A percentile compares a stretch with the other conserved stretches of the same genome.
phyloP scores from a whole-genome alignment of 2,888 invertebrate genomes.

The Torymus texanus region DNA sequence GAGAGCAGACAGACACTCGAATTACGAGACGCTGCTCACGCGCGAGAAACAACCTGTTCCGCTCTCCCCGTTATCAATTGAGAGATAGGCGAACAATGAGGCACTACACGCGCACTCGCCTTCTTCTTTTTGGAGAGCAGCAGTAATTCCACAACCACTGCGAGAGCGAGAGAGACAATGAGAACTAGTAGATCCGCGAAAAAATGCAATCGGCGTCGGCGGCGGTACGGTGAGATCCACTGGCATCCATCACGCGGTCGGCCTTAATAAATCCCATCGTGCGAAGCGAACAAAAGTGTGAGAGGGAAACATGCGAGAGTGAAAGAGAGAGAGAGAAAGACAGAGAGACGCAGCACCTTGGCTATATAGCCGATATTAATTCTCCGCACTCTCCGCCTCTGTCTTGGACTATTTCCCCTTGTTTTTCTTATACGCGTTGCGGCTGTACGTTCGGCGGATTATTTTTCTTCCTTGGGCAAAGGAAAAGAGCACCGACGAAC shows the following conservation, averaged over 20 bases:
- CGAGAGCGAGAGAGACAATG: slow-evolving; percentile 13
- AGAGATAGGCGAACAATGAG: slow-evolving; percentile 1
- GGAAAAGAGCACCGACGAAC: neutral
- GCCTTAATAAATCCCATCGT: slow-evolving; percentile 50
- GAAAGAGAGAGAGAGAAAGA: neutral
- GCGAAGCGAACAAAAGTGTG: slow-evolving; percentile 11
- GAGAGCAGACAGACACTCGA: neutral
- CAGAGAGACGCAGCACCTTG: slow-evolving; percentile 1
- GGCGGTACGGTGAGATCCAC: slow-evolving; percentile 12
- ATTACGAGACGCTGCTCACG: neutral
- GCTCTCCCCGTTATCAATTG: slow-evolving; percentile 9
- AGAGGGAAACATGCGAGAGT: neutral
- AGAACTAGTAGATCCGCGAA: slow-evolving; percentile 10
- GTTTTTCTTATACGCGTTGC: slow-evolving; percentile 10
- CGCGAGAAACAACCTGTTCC: slow-evolving; percentile 11
- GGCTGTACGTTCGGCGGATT: neutral
- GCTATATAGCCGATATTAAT: slow-evolving; percentile 41
- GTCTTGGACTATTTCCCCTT: slow-evolving; percentile 16
- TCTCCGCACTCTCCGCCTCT: neutral
- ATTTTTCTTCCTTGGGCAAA: neutral
- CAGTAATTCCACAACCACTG: too few species aligned
- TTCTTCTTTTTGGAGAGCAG: too few species aligned
- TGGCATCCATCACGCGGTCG: slow-evolving; percentile 34
- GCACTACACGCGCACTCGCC: too few species aligned
- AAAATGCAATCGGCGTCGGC: slow-evolving; percentile 30